Conservation (phyloP, 2,888 invertebrate species). For the Drosophila nr. perissopoda region DNA sequence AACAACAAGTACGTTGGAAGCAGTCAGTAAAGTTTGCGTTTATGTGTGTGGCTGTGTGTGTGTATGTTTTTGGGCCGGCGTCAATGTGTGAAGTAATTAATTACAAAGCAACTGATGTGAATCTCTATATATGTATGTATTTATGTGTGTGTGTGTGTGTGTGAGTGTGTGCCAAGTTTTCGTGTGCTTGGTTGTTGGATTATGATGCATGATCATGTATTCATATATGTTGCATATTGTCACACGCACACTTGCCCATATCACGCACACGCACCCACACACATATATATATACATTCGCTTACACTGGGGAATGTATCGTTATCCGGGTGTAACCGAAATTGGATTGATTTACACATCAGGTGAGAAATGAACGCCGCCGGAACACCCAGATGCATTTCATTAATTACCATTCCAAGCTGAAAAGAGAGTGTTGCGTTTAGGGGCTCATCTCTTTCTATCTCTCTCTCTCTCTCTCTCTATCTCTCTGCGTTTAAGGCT, state of each 20-base stretch:
- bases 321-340: slow-evolving; percentile 59
- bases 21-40: slow-evolving; percentile 68
- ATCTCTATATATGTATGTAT: slow-evolving; percentile 54
- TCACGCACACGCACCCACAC: slow-evolving; percentile 32
- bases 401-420: slow-evolving; percentile 51
- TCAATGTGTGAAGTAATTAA: slow-evolving; percentile 82
- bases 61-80: slow-evolving; percentile 56
- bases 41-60: slow-evolving; percentile 32
- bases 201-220: slow-evolving; percentile 79
- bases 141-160: slow-evolving; percentile 16
- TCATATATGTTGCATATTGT: slow-evolving; percentile 51
- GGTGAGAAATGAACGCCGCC: slow-evolving; percentile 67
- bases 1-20: slow-evolving; percentile 31
- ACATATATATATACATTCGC: background rate
- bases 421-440: background rate
- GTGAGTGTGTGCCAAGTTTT: slow-evolving; percentile 48
- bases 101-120: slow-evolving; percentile 79
- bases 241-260: slow-evolving; percentile 65
- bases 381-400: slow-evolving; percentile 59
- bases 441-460: too few relatives aligned
- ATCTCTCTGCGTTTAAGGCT: too few relatives aligned
- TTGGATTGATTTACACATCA: slow-evolving; percentile 82
- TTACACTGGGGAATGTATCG: slow-evolving; percentile 36
- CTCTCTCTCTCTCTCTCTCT: background rate
- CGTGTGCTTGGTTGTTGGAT: slow-evolving; percentile 69